Evolutionary conservation across 2,113 vertebrate genomes (phyloP), one percentile per base, ranked within the genome.

Genomic region (Thamnophis sirtalis): DNA sequence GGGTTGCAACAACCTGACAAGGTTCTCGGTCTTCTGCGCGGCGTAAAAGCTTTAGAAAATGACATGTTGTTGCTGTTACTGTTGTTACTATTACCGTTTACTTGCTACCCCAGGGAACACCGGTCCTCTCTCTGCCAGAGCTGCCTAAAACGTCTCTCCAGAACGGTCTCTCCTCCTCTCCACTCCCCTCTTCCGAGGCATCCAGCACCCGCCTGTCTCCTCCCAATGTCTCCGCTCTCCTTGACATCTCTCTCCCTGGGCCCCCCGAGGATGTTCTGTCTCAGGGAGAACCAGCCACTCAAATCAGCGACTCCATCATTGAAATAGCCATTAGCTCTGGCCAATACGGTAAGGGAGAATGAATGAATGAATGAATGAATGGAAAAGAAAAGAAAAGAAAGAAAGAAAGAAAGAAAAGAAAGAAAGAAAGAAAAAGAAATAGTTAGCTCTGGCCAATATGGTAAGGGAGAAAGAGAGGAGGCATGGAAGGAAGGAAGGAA

Each of bases 221-320:
- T 0, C 99, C 99, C 63, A 99, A 99, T 3, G 98, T 99, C 33
- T 99, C 99, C 53, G 98, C 99, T 2, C 97, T 99, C 58, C 96
- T 99, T 94, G 99, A 99, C 96, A 99, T 99, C 93, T 99, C 99
- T 49, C 98, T 99, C 3, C 99, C 99, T 0, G 99, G 99, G 2
- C 99, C 99, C 1, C 99, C 99, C 0, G 99, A 99, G 91, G 99
- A 99, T 87, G 98, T 98, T 28, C 98, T 99, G 11, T 98, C 98
- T 0, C 98, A 99, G 17, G 99, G 98, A 88, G 99, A 98, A 60
- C 96, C 98, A 22, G 98, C 98, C 89, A 98, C 98, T 1, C 99
- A 99, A 86, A 99, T 99, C 97, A 99, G 99, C 0, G 99, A 99
- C 97, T 99, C 99, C 58, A 99, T 99, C 96, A 99, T 99, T 1